These are phyloP conservation scores for Diaprepes abbreviatus DNA, from an alignment of 2,888 invertebrate species.

Conservation along the genomic window DNA sequence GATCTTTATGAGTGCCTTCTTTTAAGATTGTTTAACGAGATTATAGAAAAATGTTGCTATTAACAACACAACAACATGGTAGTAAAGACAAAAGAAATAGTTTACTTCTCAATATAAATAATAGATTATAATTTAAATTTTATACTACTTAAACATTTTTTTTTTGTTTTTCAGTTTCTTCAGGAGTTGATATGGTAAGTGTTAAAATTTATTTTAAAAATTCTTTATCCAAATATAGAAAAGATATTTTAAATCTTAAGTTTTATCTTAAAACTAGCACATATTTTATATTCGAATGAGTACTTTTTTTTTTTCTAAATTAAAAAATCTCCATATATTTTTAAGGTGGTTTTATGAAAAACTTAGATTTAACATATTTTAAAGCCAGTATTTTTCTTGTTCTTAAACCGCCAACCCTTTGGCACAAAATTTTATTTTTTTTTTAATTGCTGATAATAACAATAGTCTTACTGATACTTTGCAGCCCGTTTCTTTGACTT, in stretches of 20 bases:
- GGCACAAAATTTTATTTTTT: neutral
- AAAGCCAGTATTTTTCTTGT: neutral
- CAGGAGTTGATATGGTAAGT: conserved; percentile 40
- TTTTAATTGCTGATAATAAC: conserved; percentile 12
- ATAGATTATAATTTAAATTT: no score
- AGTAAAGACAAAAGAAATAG: no score
- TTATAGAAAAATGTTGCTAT: no score
- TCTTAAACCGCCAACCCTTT: neutral
- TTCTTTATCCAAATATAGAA: neutral
- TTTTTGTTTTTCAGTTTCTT: neutral
- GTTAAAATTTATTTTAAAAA: neutral
- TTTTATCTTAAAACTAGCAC: conserved; percentile 15
- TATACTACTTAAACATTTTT: no score
- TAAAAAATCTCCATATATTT: no score
- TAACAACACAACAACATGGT: no score
- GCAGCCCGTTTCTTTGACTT: conserved; percentile 27
- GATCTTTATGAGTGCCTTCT: no score
- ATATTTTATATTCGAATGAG: neutral
- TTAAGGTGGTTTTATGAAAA: conserved; percentile 8
- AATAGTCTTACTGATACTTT: conserved; percentile 40
- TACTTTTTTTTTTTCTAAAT: no score
- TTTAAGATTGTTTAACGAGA: no score
- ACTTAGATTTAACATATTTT: neutral
- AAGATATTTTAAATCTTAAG: neutral
- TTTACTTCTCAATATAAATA: no score